These are phyloP conservation scores for Toxostoma redivivum DNA, from an alignment of 2,113 vertebrate species.

Conservation along the genomic window DNA sequence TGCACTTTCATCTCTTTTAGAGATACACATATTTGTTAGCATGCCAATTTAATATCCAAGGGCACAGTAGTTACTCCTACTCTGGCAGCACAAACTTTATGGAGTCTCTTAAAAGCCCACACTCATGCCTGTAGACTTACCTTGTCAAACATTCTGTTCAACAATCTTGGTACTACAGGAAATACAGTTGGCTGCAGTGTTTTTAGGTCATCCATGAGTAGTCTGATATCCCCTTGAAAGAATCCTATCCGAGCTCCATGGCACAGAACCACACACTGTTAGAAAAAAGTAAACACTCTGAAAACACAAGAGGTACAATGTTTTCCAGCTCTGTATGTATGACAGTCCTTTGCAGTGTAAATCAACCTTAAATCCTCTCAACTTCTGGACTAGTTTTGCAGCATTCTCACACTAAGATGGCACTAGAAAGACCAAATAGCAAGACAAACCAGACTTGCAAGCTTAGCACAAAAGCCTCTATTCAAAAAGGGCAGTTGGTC, in stretches of 20 bases:
- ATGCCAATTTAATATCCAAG: background rate
- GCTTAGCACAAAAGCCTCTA: background rate
- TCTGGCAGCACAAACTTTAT: background rate
- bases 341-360: background rate
- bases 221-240: slow-evolving; percentile 96
- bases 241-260: slow-evolving; percentile 93
- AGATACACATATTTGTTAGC: background rate
- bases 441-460: background rate
- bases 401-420: background rate
- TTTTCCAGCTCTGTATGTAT: background rate
- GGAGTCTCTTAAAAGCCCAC: background rate
- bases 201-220: slow-evolving; percentile 97
- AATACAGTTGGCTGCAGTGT: slow-evolving; percentile 90
- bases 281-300: background rate
- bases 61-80: background rate
- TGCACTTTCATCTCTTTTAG: background rate
- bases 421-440: background rate
- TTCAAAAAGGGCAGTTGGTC: background rate
- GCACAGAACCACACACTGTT: slow-evolving; percentile 83
- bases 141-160: slow-evolving; percentile 98
- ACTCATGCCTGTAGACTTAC: slow-evolving; percentile 67
- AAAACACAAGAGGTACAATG: background rate
- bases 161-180: slow-evolving; percentile 91
- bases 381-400: background rate
- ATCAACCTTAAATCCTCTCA: background rate